These are phyloP conservation scores for Tetraodon nigroviridis DNA, from an alignment of 2,113 vertebrate species.

Conservation along the genomic window DNA sequence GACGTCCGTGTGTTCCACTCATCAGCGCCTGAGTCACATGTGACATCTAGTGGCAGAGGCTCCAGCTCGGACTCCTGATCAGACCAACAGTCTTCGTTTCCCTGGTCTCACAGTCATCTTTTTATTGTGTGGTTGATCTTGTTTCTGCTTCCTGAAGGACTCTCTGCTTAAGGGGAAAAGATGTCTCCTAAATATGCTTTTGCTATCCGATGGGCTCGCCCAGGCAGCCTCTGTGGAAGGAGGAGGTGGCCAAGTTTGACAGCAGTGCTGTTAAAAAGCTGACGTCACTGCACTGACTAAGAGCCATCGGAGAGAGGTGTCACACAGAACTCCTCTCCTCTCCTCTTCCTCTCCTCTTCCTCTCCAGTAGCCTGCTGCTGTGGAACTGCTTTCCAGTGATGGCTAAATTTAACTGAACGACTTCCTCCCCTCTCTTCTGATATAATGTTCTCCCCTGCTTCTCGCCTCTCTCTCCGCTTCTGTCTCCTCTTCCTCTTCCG, in stretches of 20 bases:
- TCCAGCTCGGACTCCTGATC: neutral
- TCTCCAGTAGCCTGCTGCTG: conserved; percentile 59
- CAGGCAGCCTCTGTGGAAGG: conserved; percentile 45
- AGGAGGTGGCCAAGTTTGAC: conserved; percentile 73
- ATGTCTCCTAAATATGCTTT: conserved; percentile 39
- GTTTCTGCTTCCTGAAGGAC: conserved; percentile 21
- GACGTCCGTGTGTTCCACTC: too few relatives aligned
- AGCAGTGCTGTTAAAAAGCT: conserved; percentile 70
- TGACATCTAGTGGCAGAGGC: too few relatives aligned
- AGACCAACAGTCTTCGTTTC: neutral
- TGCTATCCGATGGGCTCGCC: conserved; percentile 39
- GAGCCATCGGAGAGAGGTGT: conserved; percentile 64
- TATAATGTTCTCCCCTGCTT: conserved; percentile 23
- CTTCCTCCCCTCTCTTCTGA: conserved; percentile 64
- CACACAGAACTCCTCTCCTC: conserved; percentile 44
- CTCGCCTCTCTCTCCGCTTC: conserved; percentile 16
- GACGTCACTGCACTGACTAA: conserved; percentile 69
- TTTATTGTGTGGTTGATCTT: conserved; percentile 23
- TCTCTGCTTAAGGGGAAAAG: conserved; percentile 17
- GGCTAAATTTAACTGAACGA: conserved; percentile 74
- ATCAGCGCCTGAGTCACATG: too few relatives aligned
- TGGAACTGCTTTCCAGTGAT: conserved; percentile 66
- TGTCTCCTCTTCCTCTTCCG: conserved; percentile 52
- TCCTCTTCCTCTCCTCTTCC: conserved; percentile 37
- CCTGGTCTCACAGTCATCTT: neutral